Base-by-base conservation (phyloP, 1,140 invertebrate species). In the Cydia strobilella region DNA sequence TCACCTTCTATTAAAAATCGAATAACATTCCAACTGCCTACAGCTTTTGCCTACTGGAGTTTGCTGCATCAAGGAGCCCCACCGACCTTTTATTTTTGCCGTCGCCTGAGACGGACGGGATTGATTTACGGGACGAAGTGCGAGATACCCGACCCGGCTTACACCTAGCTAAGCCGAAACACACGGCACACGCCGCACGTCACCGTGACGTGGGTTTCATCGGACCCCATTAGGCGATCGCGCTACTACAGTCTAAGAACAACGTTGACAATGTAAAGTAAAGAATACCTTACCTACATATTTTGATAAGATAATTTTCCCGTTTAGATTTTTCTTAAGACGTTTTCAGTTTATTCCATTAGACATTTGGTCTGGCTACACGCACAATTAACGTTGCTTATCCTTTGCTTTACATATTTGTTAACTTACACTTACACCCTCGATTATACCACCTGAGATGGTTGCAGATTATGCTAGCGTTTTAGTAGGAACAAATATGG, bases 61-160 rank as follows among this genome's bases (percentile, higher is more conserved):
- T 39, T n/a, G 27, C n/a, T 69, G 15, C 35, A 35, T 31, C 65
- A 35, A 31, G 65, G 5, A 18, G 15, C 35, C n/a, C 65, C 35
- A 69, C 81, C 76, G 80, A 82, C 83, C 80, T 84, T 83, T 87
- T 87, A 88, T 88, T 89, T 88, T 86, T 87, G 85, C 82, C 82
- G 86, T 85, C 83, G 82, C 82, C 80, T 82, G 85, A 86, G 82
- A 84, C 78, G 80, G 77, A 75, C 79, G 72, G 83, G 87, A 89
- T 87, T 90, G 88, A 90, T 90, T 90, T 88, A 90, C 82, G 83
- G 83, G 80, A 80, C 84, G 83, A 88, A 88, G 86, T 86, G 86
- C 86, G 82, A 84, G 79, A 75, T 71, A 69, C 42, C 81, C 79
- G 81, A 83, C 84, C 84, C 84, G 80, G 84, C 84, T 88, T 86